These are phyloP conservation scores for Atopsyche davidsoni DNA, from an alignment of 1,140 invertebrate genomes.

Conservation along the genomic window DNA sequence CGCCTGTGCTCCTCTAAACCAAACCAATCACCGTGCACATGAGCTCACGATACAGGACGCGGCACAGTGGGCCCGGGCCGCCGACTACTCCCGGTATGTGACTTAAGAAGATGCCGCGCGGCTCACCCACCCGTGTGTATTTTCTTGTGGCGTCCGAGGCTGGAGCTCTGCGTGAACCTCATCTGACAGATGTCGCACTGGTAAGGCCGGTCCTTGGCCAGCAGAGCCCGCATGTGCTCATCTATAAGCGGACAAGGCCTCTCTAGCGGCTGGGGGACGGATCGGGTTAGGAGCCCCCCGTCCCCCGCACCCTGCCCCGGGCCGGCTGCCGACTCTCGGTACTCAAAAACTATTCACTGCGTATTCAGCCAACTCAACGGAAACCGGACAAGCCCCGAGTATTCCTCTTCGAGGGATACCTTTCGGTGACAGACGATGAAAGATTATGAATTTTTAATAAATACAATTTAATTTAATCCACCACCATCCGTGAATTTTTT, in stretches of 20 bases:
- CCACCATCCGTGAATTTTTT: no score
- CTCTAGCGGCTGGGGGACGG: background rate
- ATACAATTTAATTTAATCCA: no score
- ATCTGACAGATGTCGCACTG: constrained; percentile 70
- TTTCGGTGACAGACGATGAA: no score
- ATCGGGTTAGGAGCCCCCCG: background rate
- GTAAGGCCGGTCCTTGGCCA: constrained; percentile 63
- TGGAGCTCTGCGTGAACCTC: constrained; percentile 71
- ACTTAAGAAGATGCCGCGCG: background rate
- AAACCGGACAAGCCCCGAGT: no score
- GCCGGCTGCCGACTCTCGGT: constrained; percentile 4
- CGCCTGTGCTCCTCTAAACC: constrained; percentile 39
- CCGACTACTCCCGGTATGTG: no score
- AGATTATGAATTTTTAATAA: no score
- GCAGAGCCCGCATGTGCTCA: constrained; percentile 50
- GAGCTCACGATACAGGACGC: no score
- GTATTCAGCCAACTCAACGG: constrained; percentile 1
- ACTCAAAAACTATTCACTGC: constrained; percentile 27
- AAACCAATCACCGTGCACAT: constrained; percentile 29
- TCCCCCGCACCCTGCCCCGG: background rate
- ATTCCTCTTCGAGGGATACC: no score
- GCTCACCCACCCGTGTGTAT: constrained; percentile 65
- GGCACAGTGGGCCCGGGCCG: no score
- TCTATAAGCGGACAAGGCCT: constrained; percentile 44
- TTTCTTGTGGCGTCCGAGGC: constrained; percentile 75